These are phyloP conservation scores for Euphonia xanthogaster DNA, from an alignment of 2,797 vertebrate genomes.

Conservation along the genomic window DNA sequence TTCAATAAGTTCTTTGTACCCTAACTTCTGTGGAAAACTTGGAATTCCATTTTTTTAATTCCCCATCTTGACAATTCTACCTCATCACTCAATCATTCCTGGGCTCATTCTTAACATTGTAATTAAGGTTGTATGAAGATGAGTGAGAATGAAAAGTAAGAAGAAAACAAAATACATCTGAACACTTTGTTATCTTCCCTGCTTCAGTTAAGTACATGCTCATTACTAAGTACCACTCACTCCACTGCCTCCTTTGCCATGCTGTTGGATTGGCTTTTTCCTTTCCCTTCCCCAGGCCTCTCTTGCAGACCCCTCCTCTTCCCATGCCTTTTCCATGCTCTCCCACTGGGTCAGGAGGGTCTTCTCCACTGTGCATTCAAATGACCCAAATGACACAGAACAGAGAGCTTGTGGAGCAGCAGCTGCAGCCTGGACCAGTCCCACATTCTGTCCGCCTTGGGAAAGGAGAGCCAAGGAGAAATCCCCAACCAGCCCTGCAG, in stretches of 20 bases:
- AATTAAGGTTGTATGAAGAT: neutral
- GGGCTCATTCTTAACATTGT: neutral
- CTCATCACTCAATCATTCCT: neutral
- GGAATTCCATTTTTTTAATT: neutral
- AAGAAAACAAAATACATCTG: neutral
- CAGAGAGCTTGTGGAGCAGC: neutral
- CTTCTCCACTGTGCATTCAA: neutral
- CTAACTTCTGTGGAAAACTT: neutral
- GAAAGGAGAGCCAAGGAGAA: neutral
- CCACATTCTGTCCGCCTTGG: neutral
- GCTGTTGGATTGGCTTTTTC: neutral
- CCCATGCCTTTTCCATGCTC: neutral
- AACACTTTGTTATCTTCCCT: neutral
- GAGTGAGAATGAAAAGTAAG: neutral
- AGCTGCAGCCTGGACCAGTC: neutral
- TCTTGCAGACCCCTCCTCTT: neutral
- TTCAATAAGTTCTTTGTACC: neutral
- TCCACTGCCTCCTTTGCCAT: neutral
- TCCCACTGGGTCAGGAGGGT: neutral
- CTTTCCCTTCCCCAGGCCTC: too few species aligned
- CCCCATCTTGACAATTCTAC: neutral
- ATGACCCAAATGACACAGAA: neutral
- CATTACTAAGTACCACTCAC: neutral
- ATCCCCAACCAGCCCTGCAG: neutral
- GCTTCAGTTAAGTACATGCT: accelerated